Evolutionary conservation across 2,888 invertebrate genomes (phyloP).

Genomic region (Anodontia alba): DNA sequence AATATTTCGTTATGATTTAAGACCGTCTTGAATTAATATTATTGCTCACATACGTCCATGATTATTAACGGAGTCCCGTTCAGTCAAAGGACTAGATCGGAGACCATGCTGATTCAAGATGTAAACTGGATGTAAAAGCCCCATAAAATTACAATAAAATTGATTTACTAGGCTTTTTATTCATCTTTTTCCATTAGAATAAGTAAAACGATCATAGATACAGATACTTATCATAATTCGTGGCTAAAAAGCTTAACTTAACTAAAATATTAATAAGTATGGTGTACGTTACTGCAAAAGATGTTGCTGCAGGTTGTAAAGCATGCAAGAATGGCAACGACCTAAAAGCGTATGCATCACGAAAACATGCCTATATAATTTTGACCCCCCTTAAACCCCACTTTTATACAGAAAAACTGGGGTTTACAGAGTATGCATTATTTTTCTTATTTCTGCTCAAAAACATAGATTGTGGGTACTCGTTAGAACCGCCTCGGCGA

Average conservation of each 20-base stretch:
- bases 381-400: too few relatives aligned
- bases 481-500: too few relatives aligned
- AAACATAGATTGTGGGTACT: too few relatives aligned
- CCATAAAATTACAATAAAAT: constrained; percentile 60
- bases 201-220: constrained; percentile 13
- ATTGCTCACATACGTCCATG: neutral
- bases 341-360: too few relatives aligned
- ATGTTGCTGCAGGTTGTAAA: neutral
- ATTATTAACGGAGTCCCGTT: constrained; percentile 3
- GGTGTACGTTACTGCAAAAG: neutral
- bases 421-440: too few relatives aligned
- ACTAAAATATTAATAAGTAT: neutral
- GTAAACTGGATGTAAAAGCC: constrained; percentile 56
- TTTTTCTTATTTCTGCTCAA: too few relatives aligned
- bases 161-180: constrained; percentile 53
- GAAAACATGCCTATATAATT: too few relatives aligned
- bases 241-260: constrained; percentile 11
- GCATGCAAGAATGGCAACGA: too few relatives aligned
- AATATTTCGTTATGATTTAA: constrained; percentile 14
- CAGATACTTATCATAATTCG: constrained; percentile 13
- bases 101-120: constrained; percentile 47
- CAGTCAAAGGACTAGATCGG: neutral
- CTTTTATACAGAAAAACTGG: too few relatives aligned
- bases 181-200: constrained; percentile 21
- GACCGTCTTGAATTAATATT: constrained; percentile 12